Evolutionary conservation across 2,888 invertebrate genomes (phyloP).

Genomic region (Drosophila setosimentum): DNA sequence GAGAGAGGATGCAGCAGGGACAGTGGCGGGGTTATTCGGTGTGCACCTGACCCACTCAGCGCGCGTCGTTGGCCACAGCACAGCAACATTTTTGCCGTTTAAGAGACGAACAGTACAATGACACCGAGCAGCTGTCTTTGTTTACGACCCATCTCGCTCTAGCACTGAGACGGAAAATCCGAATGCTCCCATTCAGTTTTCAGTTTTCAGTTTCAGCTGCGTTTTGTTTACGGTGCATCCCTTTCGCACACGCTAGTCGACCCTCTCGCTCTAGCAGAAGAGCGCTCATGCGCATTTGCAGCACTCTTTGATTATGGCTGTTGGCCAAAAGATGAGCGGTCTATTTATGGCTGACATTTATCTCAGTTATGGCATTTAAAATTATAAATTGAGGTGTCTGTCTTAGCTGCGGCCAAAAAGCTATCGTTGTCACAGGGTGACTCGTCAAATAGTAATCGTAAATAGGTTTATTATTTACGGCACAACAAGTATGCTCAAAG

Average conservation of each 20-base stretch:
- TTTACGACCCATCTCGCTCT: conserved; percentile 82
- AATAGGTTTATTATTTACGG: not conserved
- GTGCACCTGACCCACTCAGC: conserved; percentile 83
- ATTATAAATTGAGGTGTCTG: conserved; percentile 33
- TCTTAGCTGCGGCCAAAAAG: conserved; percentile 36
- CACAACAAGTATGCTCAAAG: not conserved
- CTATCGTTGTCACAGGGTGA: conserved; percentile 19
- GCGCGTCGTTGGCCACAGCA: conserved; percentile 40
- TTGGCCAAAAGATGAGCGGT: not conserved
- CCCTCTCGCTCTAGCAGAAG: conserved; percentile 27
- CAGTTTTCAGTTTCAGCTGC: conserved; percentile 43
- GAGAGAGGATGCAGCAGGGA: not conserved
- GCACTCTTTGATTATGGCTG: conserved; percentile 46
- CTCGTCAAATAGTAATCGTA: no score
- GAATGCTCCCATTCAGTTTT: conserved; percentile 31
- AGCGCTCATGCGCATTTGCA: conserved; percentile 49
- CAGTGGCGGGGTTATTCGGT: not conserved
- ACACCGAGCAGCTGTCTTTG: conserved; percentile 83
- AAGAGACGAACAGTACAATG: conserved; percentile 66
- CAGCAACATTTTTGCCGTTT: not conserved
- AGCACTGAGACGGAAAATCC: conserved; percentile 65
- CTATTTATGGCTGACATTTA: conserved; percentile 18
- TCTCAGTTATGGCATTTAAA: conserved; percentile 25
- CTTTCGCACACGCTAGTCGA: conserved; percentile 53
- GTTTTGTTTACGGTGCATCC: conserved; percentile 81